Base-by-base conservation (phyloP, 2,797 vertebrate species). In the Rhodeus uyekii region DNA sequence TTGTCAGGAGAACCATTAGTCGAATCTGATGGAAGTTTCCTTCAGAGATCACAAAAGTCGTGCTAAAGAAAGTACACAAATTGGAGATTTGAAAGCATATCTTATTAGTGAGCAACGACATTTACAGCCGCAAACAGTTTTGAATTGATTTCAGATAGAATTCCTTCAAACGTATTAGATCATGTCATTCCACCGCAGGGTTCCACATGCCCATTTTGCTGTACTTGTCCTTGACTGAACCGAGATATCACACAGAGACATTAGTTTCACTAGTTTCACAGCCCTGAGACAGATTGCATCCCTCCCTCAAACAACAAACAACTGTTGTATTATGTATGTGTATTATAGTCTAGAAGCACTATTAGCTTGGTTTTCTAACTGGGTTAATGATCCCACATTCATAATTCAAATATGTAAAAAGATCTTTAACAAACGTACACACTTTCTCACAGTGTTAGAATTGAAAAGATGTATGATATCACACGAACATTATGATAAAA, bases 1-100 rank as follows among this genome's bases (percentile, higher is more conserved):
- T 69, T 89, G 86, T 90, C 86, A 85, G 67, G 58, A 75, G 76
- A 87, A 77, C 77, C 78, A 86, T 87, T 83, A 82, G 77, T 50
- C 68, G 12, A 80, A 63, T 76, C 46, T 79, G 53, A 19, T 39
- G 65, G 58, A 87, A 80, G 82, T 81, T 88, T 64, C 22, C 61
- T 36, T n/a, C 12, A 60, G 61, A 32, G 32, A 44, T 77, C 18
- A 34, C 69, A 53, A 64, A 86, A 78, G 75, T 84, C 84, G 58
- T 71, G 60, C 27, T 48, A 61, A 86, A 84, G 39, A 68, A 80
- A 69, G 81, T 77, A 55, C n/a, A 48, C 13, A 13, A 34, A 19
- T 36, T 29, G 38, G 29, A 42, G 18, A 48, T 60, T 76, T 53
- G 10, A 14, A 38, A 22, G 9, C 29, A 75, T 55, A 6, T 76